A percentile compares a stretch with the other conserved stretches of the same genome.
Conservation (phyloP, 2,797 vertebrate genomes). For the Meriones psammophilus region DNA sequence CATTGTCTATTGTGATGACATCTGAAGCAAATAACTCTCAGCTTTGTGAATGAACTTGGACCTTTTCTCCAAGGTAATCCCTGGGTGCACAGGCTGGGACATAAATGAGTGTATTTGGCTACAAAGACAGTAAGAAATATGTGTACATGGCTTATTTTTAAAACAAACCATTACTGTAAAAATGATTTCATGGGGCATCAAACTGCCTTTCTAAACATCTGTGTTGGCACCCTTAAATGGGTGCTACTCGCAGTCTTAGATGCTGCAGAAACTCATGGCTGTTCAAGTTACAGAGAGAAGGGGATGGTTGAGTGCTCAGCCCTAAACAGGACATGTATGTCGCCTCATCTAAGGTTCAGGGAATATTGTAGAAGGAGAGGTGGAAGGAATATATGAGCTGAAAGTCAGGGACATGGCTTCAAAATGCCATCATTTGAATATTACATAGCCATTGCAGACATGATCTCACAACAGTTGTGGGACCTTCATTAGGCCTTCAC, state of each 20-base stretch:
- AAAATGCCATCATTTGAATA: too few relatives aligned
- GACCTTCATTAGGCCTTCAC: too few relatives aligned
- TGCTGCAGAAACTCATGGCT: not conserved
- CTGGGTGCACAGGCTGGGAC: not conserved
- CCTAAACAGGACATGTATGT: not conserved
- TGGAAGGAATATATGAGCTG: not conserved
- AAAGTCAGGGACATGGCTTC: not conserved
- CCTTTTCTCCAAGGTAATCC: constrained; percentile 58
- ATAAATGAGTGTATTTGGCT: not conserved
- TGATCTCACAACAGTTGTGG: not conserved
- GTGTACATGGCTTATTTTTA: not conserved
- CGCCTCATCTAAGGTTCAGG: not conserved
- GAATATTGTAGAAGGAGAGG: not conserved
- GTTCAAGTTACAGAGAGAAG: too few relatives aligned
- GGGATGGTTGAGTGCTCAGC: not conserved
- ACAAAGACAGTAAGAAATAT: not conserved
- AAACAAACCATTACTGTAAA: not conserved
- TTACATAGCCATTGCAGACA: not conserved
- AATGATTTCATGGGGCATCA: not conserved
- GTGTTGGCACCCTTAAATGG: not conserved
- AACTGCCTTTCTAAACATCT: not conserved
- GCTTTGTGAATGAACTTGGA: constrained; percentile 17
- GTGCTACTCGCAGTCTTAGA: not conserved
- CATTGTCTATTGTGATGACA: constrained; percentile 73
- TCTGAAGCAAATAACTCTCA: constrained; percentile 52